These are phyloP conservation scores for Malachius bipustulatus DNA, from an alignment of 2,888 invertebrate genomes.

Conservation along the genomic window DNA sequence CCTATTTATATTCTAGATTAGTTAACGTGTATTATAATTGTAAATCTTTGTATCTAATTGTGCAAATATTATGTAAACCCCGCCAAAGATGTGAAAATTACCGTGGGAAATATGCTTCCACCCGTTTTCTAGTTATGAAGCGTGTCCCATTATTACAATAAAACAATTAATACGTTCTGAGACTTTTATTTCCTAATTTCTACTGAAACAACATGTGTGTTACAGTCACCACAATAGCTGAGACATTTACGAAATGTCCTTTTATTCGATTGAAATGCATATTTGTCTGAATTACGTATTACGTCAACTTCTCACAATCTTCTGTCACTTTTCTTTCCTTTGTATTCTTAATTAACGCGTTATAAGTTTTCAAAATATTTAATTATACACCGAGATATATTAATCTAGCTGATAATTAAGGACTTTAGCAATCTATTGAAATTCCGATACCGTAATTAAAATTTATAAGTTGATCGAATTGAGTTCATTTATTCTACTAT, in stretches of 20 bases:
- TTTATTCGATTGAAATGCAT: too few species aligned
- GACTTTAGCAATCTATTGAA: too few species aligned
- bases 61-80: constrained; percentile 24
- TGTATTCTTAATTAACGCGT: too few species aligned
- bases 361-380: too few species aligned
- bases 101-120: constrained; percentile 19
- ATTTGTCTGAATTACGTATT: too few species aligned
- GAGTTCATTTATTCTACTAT: too few species aligned
- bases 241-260: not conserved
- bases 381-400: too few species aligned
- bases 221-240: not conserved
- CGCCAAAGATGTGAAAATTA: constrained; percentile 28
- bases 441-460: too few species aligned
- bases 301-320: too few species aligned
- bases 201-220: not conserved
- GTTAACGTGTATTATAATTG: not conserved
- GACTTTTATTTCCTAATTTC: constrained; percentile 2
- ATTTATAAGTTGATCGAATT: too few species aligned
- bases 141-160: constrained; percentile 18
- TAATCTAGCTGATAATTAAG: too few species aligned
- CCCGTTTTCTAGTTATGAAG: constrained; percentile 12
- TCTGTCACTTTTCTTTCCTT: too few species aligned
- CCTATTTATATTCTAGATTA: not conserved
- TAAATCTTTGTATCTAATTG: constrained; percentile 14
- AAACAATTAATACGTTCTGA: constrained; percentile 19